Base-by-base conservation (phyloP, 2,888 invertebrate genomes). In the Ypsolopha scabrella region DNA sequence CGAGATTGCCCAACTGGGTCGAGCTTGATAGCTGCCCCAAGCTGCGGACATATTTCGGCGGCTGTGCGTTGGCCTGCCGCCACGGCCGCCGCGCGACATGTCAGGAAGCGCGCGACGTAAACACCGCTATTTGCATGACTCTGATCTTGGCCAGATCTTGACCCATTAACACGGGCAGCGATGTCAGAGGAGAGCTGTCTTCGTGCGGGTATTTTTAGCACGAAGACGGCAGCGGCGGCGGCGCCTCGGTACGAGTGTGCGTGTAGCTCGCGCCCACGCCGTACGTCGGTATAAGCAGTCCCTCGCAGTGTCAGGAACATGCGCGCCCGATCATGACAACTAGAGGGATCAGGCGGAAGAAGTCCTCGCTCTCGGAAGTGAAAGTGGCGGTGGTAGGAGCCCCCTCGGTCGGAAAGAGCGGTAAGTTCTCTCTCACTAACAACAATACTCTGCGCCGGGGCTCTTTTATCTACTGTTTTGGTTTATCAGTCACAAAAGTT, bases 311-410 rank as follows among this genome's bases (percentile, higher is more conserved):
- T 2, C 53, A 57, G 55, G 50, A 60, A 57, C 55, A 62, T 64
- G 67, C 62, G 53, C 60, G 60, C 65, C 67, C 58, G 60, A 75
- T 64, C 62, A 92, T 92, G 92, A 90, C 94, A 64, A 91, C 94
- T 60, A 90, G 94, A 65, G 94, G 93, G 48, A 94, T 96, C 60
- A 88, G 95, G 62, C 90, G 95, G 65, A 96, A 96, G 87, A 96
- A 96, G 81, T 95, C 95, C 45, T 93, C 94, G 62, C 88, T 96
- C 57, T 92, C 94, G 55, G 96, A 96, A 87, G 93, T 96, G 60
- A 96, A 96, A 88, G 93, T 97, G 64, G 95, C 94, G 43, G 94
- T 97, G 61, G 88, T 96, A 60, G 97, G 97, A 52, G 94, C 94
- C 53, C 94, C 95, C 11, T 92, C 93, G 57, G 96, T 97, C 58